Evolutionary conservation across 2,797 vertebrate genomes (phyloP), one percentile per base, ranked within the genome.

Genomic region (Balearica regulorum): DNA sequence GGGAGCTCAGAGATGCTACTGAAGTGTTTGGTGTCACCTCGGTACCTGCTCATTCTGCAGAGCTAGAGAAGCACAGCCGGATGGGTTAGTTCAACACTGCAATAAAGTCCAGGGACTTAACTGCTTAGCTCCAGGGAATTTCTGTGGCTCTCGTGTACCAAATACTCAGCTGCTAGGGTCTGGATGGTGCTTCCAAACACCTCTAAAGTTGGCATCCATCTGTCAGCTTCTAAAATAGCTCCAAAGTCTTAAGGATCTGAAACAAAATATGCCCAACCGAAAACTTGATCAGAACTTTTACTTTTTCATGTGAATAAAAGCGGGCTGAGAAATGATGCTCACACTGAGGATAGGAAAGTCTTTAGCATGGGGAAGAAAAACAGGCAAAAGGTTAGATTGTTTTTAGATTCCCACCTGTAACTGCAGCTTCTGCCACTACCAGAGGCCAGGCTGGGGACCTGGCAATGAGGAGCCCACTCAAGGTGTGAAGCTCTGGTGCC

Each of bases 391-490:
- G 3, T 61, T 76, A 29, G 20, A 9, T 8, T 21, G 43, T 20
- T 8, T 44, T 51, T 12, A 21, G 29, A 68, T 55, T 62, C 26
- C 44, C 20, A 14, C 54, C 37, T 54, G 10, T 16, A 60, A 51
- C 31, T 53, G 60, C 31, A 78, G 33, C 11, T 93, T 61, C 57
- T 88, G 77, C 37, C 17, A 6, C 39, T 51, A 13, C 7, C 41
- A 64, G 51, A 37, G 51, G 51, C 5, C 28, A 9, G 60, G 73
- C 44, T 37, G n/a, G 9, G 24, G 54, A 65, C n/a, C 60, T n/a
- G 39, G 68, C 26, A 16, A 28, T 5, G 28, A 11, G 51, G 51
- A 79, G 13, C 22, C 19, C 1, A 0, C 13, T 10, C 0, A 0
- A 35, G 55, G 60, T 15, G 41, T 44, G 53, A 91, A 87, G 87